Base-by-base conservation (phyloP, 2,113 vertebrate genomes). In the Pseudorasbora parva region DNA sequence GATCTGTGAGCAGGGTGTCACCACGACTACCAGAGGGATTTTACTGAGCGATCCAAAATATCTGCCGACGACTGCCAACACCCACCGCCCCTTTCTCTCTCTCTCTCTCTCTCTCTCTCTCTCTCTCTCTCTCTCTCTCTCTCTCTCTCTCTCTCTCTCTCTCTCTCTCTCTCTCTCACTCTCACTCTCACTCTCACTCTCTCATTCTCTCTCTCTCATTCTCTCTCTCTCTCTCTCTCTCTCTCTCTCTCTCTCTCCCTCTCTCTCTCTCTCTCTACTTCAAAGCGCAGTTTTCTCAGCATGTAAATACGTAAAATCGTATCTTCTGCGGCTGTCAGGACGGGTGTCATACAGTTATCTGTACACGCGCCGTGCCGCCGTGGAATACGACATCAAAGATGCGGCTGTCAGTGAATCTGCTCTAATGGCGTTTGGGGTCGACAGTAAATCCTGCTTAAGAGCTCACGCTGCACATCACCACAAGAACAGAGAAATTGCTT, bases 341-440 rank as follows among this genome's bases (percentile, higher is more conserved):
- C 66, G 49, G 78, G 60, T 79, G 83, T 79, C 41, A 45, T 72
- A 79, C 78, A 68, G 23, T 27, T 60, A 76, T 84, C 69, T 73
- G 47, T 47, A 14, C 51, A 59, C 57, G 25, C 56, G 78, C 60
- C 41, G 49, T 71, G 71, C 51, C 21, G 49, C 25, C 54, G 37
- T n/a, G 5, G 66, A 82, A 83, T 71, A 83, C 73, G 64, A 85
- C 82, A 86, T 82, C 45, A 85, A 81, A 69, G 74, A 87, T 84
- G 71, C n/a, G 51, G 62, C 66, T 82, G 83, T 77, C 81, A 80
- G 56, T 68, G 81, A 81, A 85, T 85, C 51, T 82, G 76, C 72
- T 66, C 83, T 81, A 82, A 78, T 81, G 77, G 77, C 81, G 85
- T 88, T 85, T 85, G 81, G 82, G 74, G 84, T 81, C 83, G 71